These are phyloP conservation scores for Pelvicachromis taeniatus DNA, from an alignment of 2,113 vertebrate genomes.

Conservation along the genomic window DNA sequence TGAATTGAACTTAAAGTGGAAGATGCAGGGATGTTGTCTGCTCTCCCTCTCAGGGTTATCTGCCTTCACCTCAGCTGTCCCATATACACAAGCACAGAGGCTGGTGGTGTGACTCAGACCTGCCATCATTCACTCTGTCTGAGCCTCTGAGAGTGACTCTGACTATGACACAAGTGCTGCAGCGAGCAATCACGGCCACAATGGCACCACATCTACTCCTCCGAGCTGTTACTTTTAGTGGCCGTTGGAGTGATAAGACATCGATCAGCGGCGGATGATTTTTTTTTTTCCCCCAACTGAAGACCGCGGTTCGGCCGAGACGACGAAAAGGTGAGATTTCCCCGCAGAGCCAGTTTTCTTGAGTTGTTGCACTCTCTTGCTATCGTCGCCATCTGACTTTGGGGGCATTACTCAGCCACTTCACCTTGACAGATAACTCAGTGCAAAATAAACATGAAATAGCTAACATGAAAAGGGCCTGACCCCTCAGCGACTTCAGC, in stretches of 20 bases:
- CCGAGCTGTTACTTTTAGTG: constrained; percentile 18
- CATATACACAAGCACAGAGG: constrained; percentile 62
- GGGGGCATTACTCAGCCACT: constrained; percentile 23
- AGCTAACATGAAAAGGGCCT: constrained; percentile 12
- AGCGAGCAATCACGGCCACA: constrained; percentile 41
- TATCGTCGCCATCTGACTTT: constrained; percentile 1
- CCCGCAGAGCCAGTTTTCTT: neutral
- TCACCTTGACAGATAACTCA: constrained; percentile 23
- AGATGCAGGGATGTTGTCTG: constrained; percentile 39
- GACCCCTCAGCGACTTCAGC: constrained; percentile 14
- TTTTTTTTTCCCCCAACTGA: neutral
- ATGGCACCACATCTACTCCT: constrained; percentile 23
- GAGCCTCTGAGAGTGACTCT: constrained; percentile 3
- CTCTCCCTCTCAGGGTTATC: constrained; percentile 55
- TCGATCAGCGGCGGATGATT: neutral
- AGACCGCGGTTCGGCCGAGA: neutral
- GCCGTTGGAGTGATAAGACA: constrained; percentile 19
- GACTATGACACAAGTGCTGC: constrained; percentile 7
- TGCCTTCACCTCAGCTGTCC: constrained; percentile 68
- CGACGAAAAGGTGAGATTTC: neutral
- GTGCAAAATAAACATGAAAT: constrained; percentile 44
- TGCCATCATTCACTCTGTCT: constrained; percentile 64
- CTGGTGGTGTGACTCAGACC: constrained; percentile 53
- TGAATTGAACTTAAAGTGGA: constrained; percentile 68
- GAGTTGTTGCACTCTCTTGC: neutral